Conservation (phyloP, 2,797 vertebrate species). For the Lithobates pipiens region DNA sequence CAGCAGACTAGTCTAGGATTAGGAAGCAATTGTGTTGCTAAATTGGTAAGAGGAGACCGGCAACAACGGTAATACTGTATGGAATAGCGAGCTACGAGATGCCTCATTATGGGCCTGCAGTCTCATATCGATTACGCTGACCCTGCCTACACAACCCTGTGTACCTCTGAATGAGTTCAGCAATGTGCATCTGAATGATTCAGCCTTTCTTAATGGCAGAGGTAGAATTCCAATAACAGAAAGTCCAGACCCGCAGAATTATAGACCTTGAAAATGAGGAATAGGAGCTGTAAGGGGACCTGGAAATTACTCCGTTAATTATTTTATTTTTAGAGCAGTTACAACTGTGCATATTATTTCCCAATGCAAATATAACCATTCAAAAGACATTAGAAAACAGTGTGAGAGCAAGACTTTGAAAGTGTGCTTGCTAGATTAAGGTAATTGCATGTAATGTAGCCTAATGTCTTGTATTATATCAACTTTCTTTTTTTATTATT, state of each 20-base stretch:
- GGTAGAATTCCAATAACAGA: slow-evolving; percentile 30
- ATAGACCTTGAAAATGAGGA: slow-evolving; percentile 20
- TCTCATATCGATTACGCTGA: slow-evolving; percentile 52
- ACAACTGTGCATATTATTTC: slow-evolving; percentile 57
- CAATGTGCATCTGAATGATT: slow-evolving; percentile 40
- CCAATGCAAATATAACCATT: slow-evolving; percentile 60
- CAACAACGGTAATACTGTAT: slow-evolving; percentile 53
- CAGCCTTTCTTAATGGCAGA: slow-evolving; percentile 35
- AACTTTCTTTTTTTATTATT: slow-evolving; percentile 15
- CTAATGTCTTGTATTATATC: slow-evolving; percentile 25
- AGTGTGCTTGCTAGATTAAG: slow-evolving; percentile 50
- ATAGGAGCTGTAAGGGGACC: slow-evolving; percentile 14
- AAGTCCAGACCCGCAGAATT: slow-evolving; percentile 9
- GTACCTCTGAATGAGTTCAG: slow-evolving; percentile 28
- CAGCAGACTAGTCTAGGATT: slow-evolving; percentile 46
- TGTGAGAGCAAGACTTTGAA: slow-evolving; percentile 53
- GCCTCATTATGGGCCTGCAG: slow-evolving; percentile 48
- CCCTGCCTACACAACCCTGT: slow-evolving; percentile 50
- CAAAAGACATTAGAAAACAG: slow-evolving; percentile 58
- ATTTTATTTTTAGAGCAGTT: slow-evolving; percentile 48
- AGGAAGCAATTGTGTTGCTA: slow-evolving; percentile 53
- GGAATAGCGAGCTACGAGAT: slow-evolving; percentile 39
- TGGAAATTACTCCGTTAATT: slow-evolving; percentile 46
- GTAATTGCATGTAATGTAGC: slow-evolving; percentile 50
- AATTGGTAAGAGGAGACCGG: slow-evolving; percentile 48